Evolutionary conservation across 2,797 vertebrate species (phyloP).

Genomic region (Natrix natrix): DNA sequence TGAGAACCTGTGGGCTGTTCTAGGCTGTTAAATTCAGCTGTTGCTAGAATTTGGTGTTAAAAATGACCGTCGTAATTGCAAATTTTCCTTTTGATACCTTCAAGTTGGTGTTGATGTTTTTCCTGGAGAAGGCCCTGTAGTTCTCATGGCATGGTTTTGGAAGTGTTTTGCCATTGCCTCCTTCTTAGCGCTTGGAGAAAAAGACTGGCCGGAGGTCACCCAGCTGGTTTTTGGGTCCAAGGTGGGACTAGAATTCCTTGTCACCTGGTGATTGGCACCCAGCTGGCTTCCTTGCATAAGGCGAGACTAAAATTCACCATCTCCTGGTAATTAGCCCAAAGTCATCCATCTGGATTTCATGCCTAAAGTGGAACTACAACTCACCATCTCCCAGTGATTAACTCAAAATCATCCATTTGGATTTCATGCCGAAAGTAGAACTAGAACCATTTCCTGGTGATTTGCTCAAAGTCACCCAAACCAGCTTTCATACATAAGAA

Average conservation of each 20-base stretch:
- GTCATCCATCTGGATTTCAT: neutral
- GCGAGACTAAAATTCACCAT: too few species aligned
- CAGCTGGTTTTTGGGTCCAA: neutral
- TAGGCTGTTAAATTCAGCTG: neutral
- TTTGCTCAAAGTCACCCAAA: neutral
- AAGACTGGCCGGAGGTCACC: neutral
- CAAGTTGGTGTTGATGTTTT: neutral
- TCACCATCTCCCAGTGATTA: neutral
- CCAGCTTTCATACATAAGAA: too few species aligned
- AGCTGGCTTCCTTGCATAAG: too few species aligned
- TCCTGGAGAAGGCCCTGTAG: neutral
- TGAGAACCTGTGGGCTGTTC: too few species aligned
- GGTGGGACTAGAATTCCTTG: neutral
- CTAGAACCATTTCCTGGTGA: neutral
- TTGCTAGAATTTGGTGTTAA: neutral
- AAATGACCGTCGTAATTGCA: neutral
- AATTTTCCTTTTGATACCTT: neutral
- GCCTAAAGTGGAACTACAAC: neutral
- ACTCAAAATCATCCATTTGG: accelerated
- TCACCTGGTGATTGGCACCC: too few species aligned
- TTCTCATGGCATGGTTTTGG: neutral
- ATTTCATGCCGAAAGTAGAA: neutral
- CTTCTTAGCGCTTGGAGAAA: neutral
- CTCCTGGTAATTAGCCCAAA: neutral
- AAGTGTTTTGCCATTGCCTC: neutral